Base-by-base conservation (phyloP, 2,888 invertebrate species). In the Diarsia rubi region DNA sequence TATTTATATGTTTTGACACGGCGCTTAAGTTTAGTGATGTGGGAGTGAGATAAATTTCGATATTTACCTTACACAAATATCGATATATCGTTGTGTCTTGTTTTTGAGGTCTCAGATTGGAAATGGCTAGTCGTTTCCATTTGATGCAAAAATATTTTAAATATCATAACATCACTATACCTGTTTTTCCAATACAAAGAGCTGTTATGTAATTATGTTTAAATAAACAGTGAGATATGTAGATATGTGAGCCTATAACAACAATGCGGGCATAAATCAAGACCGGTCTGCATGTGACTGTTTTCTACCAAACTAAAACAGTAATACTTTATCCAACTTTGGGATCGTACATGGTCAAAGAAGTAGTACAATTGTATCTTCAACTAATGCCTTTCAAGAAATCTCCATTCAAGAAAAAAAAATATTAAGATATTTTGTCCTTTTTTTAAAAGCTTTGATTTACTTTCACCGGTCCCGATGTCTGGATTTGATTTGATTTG, bases 1-100 rank as follows among this genome's bases (percentile, higher is more conserved):
- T 81, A 82, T 79, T 79, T 81, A 76, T 80, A 67, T 86, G 78
- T 83, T 86, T 84, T 84, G 86, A 86, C 81, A 37, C 81, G 86
- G 80, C 84, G 84, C 83, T 86, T 81, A 78, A 64, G 44, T 59
- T 52, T 79, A 86, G 86, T 81, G 84, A 59, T 78, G 86, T 63
- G 75, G 42, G 3, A 16, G 8, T 31, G 16, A 8, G 4, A 6
- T 24, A n/a, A 59, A 45, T 52, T 63, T 81, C 71, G 72, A 78
- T 81, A 63, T 8, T 54, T 42, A 45, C 42, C 2, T 49, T 2
- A 19, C 3, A 24, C 16, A 54, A 72, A 44, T 54, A 63, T 63
- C 73, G 21, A 54, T 24, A 47, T 6, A 37, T 37, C 37, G 19
- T 37, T 63, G 19, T 9, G 19, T 21, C 47, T 19, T 27, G 27